A percentile compares a stretch with the other conserved stretches of the same genome.
Conservation (phyloP, 2,888 invertebrate genomes). For the Pammene aurita region DNA sequence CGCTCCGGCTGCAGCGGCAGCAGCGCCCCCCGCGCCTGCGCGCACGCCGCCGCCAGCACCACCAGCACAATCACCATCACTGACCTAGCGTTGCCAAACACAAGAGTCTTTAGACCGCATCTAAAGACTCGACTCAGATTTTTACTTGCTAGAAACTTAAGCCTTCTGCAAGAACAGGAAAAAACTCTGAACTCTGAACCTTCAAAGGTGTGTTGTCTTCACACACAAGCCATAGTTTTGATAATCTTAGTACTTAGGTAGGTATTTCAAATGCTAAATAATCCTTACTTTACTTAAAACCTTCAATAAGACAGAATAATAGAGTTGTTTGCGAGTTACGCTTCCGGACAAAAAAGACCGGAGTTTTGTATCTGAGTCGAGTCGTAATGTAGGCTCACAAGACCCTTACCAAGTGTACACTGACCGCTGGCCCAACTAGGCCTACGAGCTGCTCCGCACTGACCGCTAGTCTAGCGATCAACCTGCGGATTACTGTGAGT, state of each 20-base stretch:
- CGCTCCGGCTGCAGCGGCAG: slow-evolving; percentile 72
- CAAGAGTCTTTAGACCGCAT: neutral
- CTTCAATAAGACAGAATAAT: no score
- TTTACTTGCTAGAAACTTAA: no score
- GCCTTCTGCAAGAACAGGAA: no score
- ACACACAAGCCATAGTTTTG: no score
- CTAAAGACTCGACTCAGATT: neutral
- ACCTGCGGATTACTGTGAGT: slow-evolving; percentile 42
- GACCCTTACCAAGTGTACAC: neutral
- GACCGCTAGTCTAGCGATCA: slow-evolving; percentile 42
- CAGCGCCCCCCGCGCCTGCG: slow-evolving; percentile 53
- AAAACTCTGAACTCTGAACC: no score
- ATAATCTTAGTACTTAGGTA: no score
- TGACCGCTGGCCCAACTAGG: slow-evolving; percentile 20
- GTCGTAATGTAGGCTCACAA: neutral
- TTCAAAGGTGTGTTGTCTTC: no score
- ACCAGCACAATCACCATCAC: neutral
- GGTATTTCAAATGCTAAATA: no score
- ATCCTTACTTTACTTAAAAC: no score
- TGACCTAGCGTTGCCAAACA: no score
- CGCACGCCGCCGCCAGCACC: neutral
- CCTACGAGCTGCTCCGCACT: slow-evolving; percentile 36
- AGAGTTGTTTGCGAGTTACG: no score
- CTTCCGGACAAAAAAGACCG: no score
- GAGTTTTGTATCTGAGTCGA: neutral